Evolutionary conservation across 2,797 vertebrate species (phyloP).

Genomic region (Peromyscus melanophrys): DNA sequence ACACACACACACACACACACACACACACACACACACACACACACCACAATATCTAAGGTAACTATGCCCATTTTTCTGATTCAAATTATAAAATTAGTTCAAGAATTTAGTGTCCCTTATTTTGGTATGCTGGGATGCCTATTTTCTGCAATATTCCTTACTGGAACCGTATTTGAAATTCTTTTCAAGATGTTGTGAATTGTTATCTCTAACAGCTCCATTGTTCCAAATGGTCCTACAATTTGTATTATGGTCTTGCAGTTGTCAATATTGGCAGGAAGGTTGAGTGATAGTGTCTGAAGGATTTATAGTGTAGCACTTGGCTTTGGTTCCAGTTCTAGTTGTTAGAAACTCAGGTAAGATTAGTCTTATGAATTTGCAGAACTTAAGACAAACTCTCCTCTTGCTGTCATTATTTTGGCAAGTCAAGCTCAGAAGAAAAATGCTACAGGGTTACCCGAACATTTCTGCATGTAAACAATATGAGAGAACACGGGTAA

Average conservation of each 20-base stretch:
- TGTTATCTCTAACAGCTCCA: background rate
- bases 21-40: background rate
- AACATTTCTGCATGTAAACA: constrained; percentile 22
- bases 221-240: constrained; percentile 6
- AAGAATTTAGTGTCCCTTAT: background rate
- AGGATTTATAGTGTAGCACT: constrained; percentile 41
- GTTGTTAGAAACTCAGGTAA: background rate
- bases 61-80: background rate
- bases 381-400: background rate
- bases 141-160: constrained; percentile 16
- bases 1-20: background rate
- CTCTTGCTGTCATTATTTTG: background rate
- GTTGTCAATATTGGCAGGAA: constrained; percentile 24
- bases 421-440: background rate
- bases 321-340: background rate
- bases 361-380: background rate
- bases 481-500: constrained; percentile 32
- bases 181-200: background rate
- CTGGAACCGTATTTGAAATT: background rate
- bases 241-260: background rate
- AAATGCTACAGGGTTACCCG: background rate
- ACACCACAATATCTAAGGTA: background rate
- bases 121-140: background rate
- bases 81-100: constrained; percentile 38
- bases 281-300: background rate